A percentile compares a stretch with the other conserved stretches of the same genome.
phyloP scores from a whole-genome alignment of 2,113 vertebrate species.

The Paradoxurus hermaphroditus region DNA sequence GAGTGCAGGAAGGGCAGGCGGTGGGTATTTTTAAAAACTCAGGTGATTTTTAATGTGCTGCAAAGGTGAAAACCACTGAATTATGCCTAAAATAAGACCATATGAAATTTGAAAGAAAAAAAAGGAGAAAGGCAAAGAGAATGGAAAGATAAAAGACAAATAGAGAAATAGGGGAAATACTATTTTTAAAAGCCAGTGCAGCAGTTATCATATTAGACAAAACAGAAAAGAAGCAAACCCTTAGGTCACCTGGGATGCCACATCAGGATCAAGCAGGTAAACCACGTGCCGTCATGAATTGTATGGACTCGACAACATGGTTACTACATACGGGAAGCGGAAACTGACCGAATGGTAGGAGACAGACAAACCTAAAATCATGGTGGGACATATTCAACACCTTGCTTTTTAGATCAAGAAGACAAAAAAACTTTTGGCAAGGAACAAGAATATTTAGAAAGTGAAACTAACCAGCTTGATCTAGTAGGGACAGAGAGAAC shows the following conservation, averaged over 20 bases:
- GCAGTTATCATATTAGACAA: neutral
- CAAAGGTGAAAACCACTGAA: neutral
- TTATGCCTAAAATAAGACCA: neutral
- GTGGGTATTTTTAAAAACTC: neutral
- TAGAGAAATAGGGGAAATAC: neutral
- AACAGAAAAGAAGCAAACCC: neutral
- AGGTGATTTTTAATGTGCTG: neutral
- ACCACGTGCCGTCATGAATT: neutral
- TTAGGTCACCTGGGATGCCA: neutral
- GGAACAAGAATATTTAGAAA: neutral
- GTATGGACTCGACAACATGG: neutral
- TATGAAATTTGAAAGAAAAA: neutral
- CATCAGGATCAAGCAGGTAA: neutral
- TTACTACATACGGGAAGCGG: neutral
- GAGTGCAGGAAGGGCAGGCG: neutral
- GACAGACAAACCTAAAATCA: neutral
- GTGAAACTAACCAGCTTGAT: neutral
- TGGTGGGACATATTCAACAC: neutral
- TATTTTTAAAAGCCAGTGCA: neutral
- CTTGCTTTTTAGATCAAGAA: neutral
- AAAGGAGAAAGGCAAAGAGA: neutral
- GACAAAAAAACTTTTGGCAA: neutral
- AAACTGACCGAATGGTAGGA: neutral
- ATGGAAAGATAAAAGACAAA: neutral
- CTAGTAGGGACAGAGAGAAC: neutral